Conservation (phyloP, 1,140 invertebrate genomes). For the Calosoma granatense region DNA sequence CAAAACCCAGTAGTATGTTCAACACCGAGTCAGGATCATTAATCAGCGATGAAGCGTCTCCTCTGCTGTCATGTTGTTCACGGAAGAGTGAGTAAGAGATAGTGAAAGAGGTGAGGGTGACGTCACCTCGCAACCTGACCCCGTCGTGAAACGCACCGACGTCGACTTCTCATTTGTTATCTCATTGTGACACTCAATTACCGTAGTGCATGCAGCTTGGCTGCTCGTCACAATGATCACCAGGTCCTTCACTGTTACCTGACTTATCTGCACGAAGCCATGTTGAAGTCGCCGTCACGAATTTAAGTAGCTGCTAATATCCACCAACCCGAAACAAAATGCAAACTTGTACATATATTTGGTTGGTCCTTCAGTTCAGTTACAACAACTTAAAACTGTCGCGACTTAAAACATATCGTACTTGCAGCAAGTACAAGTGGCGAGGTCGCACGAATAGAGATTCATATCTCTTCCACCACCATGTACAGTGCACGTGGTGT, state of each 20-base stretch:
- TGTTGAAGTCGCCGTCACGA: too few relatives aligned
- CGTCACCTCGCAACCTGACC: conserved; percentile 4
- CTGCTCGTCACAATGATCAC: not conserved
- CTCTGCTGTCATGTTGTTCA: too few relatives aligned
- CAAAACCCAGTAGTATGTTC: not conserved
- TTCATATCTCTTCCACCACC: too few relatives aligned
- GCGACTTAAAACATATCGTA: too few relatives aligned
- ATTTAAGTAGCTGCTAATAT: too few relatives aligned
- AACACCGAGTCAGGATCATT: conserved; percentile 8
- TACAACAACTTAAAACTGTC: too few relatives aligned
- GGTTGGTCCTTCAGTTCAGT: too few relatives aligned
- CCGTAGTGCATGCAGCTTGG: not conserved
- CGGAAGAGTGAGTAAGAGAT: not conserved
- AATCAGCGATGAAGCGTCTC: conserved; percentile 1
- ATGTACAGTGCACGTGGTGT: too few relatives aligned
- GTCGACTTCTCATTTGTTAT: not conserved
- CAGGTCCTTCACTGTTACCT: not conserved
- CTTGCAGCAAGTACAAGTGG: too few relatives aligned
- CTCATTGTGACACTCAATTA: conserved; percentile 11
- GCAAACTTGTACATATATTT: too few relatives aligned
- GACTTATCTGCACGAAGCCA: not conserved
- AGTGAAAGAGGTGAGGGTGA: not conserved
- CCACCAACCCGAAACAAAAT: too few relatives aligned
- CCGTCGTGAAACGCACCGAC: not conserved
- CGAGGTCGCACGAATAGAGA: too few relatives aligned